Percentiles rank a stretch among this genome's conserved stretches.
These are phyloP conservation scores for Xestobium rufovillosum DNA, from an alignment of 2,888 invertebrate species.

Conservation along the genomic window DNA sequence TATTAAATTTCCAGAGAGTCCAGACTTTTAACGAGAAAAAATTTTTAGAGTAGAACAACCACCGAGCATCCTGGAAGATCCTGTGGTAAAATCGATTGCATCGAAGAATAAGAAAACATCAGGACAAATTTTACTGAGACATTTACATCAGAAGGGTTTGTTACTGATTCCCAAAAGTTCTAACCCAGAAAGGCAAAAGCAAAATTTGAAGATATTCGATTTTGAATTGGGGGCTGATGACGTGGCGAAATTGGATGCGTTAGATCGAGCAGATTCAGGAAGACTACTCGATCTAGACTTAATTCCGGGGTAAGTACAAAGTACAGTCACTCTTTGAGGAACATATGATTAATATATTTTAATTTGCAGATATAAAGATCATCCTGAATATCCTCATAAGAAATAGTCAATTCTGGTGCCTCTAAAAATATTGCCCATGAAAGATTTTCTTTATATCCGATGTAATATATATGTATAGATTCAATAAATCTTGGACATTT, in stretches of 20 bases:
- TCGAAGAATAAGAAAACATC: constrained; percentile 57
- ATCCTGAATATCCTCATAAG: too few species aligned
- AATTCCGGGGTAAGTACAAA: too few species aligned
- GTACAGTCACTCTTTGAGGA: too few species aligned
- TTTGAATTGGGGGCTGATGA: constrained; percentile 59
- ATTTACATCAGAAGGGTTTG: constrained; percentile 63
- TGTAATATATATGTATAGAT: too few species aligned
- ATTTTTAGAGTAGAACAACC: constrained; percentile 42
- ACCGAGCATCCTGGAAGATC: constrained; percentile 60
- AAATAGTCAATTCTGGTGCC: too few species aligned
- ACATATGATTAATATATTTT: too few species aligned
- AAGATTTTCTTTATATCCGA: too few species aligned
- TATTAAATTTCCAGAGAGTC: neutral
- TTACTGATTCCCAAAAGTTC: constrained; percentile 80
- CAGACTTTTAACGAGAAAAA: constrained; percentile 3
- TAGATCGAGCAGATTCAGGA: constrained; percentile 69
- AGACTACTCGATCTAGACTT: too few species aligned
- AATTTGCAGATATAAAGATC: too few species aligned
- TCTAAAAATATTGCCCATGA: too few species aligned
- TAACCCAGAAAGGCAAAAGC: constrained; percentile 59
- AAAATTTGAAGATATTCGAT: constrained; percentile 71
- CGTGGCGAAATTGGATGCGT: constrained; percentile 49
- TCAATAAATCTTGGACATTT: too few species aligned
- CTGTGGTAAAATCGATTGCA: constrained; percentile 45
- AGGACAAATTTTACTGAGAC: constrained; percentile 68